Conservation (phyloP, 2,113 vertebrate species). For the Indicator indicator region DNA sequence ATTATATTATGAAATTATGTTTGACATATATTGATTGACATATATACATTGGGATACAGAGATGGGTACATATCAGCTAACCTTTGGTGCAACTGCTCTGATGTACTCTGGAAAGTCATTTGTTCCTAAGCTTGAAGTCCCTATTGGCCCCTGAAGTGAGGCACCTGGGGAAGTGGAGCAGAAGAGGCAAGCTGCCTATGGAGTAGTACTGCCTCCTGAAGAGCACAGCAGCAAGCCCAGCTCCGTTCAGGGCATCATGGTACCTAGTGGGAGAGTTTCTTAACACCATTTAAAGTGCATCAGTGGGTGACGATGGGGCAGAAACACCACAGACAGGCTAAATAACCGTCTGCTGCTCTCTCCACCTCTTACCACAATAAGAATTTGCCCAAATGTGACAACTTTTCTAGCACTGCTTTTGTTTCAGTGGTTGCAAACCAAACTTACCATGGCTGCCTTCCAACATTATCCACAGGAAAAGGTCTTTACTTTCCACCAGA, state of each 20-base stretch:
- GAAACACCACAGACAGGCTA: accelerated
- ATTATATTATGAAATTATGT: neutral
- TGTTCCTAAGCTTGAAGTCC: neutral
- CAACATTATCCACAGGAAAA: neutral
- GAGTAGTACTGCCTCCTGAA: neutral
- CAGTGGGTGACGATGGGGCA: neutral
- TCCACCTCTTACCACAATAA: neutral
- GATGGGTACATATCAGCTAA: neutral
- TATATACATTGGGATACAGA: neutral
- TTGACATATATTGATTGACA: neutral
- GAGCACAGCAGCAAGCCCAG: neutral
- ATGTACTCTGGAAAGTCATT: neutral
- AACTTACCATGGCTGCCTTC: neutral
- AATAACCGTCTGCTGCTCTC: neutral
- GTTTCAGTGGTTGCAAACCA: neutral
- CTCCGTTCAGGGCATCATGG: neutral
- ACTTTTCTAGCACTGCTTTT: neutral
- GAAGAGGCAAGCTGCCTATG: accelerated
- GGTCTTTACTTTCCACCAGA: neutral
- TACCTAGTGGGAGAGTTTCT: accelerated
- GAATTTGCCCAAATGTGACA: neutral
- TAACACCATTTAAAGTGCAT: neutral
- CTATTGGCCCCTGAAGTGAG: neutral
- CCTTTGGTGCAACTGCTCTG: neutral
- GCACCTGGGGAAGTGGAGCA: accelerated